These are phyloP conservation scores for Upupa epops DNA, from an alignment of 2,113 vertebrate species.

Conservation along the genomic window DNA sequence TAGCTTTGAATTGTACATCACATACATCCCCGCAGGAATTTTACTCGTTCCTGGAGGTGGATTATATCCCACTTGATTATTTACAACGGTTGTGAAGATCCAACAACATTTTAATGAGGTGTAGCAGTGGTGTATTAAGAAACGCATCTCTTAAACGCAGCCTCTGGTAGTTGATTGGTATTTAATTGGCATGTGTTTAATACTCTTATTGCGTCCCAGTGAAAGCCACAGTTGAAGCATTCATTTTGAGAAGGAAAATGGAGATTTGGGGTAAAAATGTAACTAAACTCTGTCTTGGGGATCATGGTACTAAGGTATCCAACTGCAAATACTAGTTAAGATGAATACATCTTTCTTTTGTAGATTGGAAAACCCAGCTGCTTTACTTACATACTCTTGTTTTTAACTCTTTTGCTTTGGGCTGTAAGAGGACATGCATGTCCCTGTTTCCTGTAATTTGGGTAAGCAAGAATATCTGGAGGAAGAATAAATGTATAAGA, in stretches of 20 bases:
- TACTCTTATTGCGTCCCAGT: constrained; percentile 25
- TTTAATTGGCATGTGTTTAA: constrained; percentile 50
- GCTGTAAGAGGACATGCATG: not conserved
- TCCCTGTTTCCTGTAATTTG: not conserved
- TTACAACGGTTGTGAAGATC: constrained; percentile 22
- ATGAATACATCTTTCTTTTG: not conserved
- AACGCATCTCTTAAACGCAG: constrained; percentile 27
- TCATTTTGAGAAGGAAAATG: constrained; percentile 38
- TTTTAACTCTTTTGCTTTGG: not conserved
- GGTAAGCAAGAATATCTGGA: not conserved
- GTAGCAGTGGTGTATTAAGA: constrained; percentile 17
- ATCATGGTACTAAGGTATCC: not conserved
- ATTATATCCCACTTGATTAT: constrained; percentile 48
- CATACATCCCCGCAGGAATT: not conserved
- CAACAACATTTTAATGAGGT: constrained; percentile 53
- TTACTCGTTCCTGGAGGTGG: constrained; percentile 31
- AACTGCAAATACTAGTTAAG: not conserved
- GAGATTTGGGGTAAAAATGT: constrained; percentile 7
- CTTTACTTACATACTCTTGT: not conserved
- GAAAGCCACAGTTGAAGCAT: not conserved
- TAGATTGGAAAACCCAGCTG: not conserved
- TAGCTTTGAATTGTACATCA: not conserved
- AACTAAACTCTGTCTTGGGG: not conserved
- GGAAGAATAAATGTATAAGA: not conserved
- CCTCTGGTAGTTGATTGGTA: not conserved